Conservation (phyloP, 2,113 vertebrate species). For the Alethe castanea region DNA sequence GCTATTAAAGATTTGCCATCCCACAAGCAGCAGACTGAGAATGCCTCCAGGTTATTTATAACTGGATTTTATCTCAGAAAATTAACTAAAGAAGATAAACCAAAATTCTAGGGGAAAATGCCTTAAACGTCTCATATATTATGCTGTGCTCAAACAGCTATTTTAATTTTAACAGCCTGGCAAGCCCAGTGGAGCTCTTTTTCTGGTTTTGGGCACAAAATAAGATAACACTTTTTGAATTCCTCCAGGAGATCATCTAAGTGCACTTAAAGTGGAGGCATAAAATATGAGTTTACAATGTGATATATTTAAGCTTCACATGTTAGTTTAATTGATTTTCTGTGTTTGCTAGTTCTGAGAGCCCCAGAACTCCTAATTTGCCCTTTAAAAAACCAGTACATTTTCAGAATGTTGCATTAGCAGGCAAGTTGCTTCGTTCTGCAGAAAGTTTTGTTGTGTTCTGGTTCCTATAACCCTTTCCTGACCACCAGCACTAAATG, state of each 20-base stretch:
- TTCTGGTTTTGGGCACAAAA: conserved; percentile 78
- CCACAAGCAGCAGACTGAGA: conserved; percentile 71
- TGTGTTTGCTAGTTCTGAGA: conserved; percentile 53
- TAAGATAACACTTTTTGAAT: conserved; percentile 74
- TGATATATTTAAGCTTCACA: conserved; percentile 63
- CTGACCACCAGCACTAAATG: neutral
- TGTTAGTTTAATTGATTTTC: conserved; percentile 71
- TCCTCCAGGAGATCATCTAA: conserved; percentile 75
- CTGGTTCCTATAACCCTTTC: neutral
- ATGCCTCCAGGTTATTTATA: conserved; percentile 80
- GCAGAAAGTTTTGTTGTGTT: neutral
- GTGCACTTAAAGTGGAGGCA: conserved; percentile 71
- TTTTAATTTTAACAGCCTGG: conserved; percentile 78
- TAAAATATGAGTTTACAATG: conserved; percentile 71
- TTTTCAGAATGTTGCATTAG: neutral
- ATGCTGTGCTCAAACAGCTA: conserved; percentile 77
- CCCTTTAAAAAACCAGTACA: conserved; percentile 33
- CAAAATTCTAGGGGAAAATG: conserved; percentile 77
- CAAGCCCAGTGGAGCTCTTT: conserved; percentile 74
- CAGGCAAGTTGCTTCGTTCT: neutral
- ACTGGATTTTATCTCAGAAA: conserved; percentile 83
- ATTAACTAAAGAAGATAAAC: conserved; percentile 81
- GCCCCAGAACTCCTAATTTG: conserved; percentile 57
- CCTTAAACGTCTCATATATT: conserved; percentile 78
- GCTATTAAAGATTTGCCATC: conserved; percentile 76